Evolutionary conservation across 1,140 invertebrate species (phyloP).

Genomic region (Bombus sibiricus): DNA sequence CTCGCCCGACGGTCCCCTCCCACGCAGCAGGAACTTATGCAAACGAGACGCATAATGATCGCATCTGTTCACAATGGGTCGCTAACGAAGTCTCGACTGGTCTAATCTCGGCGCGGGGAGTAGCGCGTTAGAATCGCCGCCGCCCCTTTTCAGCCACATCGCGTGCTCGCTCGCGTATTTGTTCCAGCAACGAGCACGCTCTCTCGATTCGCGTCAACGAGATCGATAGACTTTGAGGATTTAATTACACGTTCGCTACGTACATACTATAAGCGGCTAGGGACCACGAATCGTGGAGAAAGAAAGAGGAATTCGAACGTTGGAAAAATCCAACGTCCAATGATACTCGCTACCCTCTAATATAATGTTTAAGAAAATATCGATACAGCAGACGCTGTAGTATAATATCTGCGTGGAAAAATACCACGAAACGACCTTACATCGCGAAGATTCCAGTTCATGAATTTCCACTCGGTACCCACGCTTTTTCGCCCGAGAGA

Average conservation of each 20-base stretch:
- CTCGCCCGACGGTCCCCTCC: background rate
- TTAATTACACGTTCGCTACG: constrained; percentile 31
- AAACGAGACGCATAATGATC: constrained; percentile 50
- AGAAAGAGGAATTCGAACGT: too few species aligned
- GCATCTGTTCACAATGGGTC: constrained; percentile 57
- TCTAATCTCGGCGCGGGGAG: constrained; percentile 41
- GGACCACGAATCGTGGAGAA: too few species aligned
- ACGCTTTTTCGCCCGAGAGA: background rate
- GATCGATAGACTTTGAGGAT: constrained; percentile 53
- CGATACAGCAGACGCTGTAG: too few species aligned
- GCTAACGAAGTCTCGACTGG: constrained; percentile 60
- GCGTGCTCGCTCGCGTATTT: constrained; percentile 8
- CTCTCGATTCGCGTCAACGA: constrained; percentile 48
- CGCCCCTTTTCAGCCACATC: constrained; percentile 1
- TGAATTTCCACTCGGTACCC: background rate
- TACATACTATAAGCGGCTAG: rapidly evolving
- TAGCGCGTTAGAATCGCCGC: constrained; percentile 19
- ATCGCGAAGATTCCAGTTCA: background rate
- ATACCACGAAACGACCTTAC: background rate
- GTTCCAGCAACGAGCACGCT: background rate
- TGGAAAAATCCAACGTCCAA: too few species aligned
- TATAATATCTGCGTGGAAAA: background rate
- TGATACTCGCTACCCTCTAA: too few species aligned
- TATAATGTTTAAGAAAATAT: too few species aligned
- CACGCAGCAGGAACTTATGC: constrained; percentile 34